A percentile compares a stretch with the other conserved stretches of the same genome.
Evolutionary conservation across 2,888 invertebrate species (phyloP).

Genomic region (Plagodis pulveraria): DNA sequence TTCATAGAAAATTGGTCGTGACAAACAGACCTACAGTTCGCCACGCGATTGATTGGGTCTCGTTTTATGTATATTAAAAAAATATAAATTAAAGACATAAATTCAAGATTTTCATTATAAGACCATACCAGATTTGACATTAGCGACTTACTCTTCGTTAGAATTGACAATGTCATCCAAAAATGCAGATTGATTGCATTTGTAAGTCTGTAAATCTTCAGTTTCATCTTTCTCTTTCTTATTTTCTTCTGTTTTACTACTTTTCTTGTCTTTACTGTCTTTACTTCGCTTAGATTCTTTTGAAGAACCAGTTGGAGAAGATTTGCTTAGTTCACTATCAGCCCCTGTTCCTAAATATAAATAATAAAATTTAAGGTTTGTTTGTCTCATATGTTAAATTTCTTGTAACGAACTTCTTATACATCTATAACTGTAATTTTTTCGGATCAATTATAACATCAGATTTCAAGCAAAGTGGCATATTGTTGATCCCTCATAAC

Average conservation of each 20-base stretch:
- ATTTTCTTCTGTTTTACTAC: conserved; percentile 73
- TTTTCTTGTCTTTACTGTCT: conserved; percentile 88
- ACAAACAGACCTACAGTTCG: too few relatives aligned
- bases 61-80: too few relatives aligned
- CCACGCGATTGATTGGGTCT: too few relatives aligned
- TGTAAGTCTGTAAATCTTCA: conserved; percentile 86
- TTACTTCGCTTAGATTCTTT: conserved; percentile 92
- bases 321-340: conserved; percentile 92
- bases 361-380: too few relatives aligned
- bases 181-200: conserved; percentile 89
- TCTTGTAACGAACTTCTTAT: neutral
- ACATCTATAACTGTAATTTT: too few relatives aligned
- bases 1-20: too few relatives aligned
- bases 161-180: conserved; percentile 88
- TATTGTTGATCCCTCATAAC: neutral
- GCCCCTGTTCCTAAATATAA: conserved; percentile 84
- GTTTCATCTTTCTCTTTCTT: conserved; percentile 86
- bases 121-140: too few relatives aligned
- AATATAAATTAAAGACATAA: too few relatives aligned
- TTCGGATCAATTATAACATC: too few relatives aligned
- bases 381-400: too few relatives aligned
- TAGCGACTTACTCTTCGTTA: conserved; percentile 87
- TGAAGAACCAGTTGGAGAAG: conserved; percentile 88
- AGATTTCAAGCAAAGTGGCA: too few relatives aligned
- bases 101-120: too few relatives aligned